Conservation (phyloP, 2,113 vertebrate genomes). For the Tychaedon coryphoeus region DNA sequence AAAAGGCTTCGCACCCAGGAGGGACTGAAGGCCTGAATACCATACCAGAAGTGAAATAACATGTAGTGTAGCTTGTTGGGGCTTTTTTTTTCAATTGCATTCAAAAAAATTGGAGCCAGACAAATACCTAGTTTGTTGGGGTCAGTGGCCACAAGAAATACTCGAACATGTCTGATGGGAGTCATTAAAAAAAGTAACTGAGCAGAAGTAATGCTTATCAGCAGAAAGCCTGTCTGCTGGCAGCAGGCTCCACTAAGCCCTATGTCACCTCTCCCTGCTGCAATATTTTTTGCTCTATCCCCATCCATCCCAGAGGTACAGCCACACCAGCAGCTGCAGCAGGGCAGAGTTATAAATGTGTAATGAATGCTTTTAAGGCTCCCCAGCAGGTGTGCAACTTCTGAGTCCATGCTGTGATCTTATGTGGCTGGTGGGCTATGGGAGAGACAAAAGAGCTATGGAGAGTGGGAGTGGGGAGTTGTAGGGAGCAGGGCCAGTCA, state of each 20-base stretch:
- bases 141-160: background rate
- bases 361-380: background rate
- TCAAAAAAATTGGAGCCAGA: background rate
- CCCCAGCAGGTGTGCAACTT: background rate
- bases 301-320: background rate
- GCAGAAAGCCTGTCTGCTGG: background rate
- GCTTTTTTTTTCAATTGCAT: background rate
- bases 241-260: background rate
- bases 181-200: background rate
- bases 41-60: background rate
- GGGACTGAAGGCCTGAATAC: background rate
- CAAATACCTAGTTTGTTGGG: background rate
- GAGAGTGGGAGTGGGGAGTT: background rate
- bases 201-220: background rate
- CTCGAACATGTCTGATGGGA: fast-evolving
- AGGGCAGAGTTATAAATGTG: background rate
- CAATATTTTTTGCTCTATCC: background rate
- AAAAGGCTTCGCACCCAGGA: background rate
- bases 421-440: background rate
- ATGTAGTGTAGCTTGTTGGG: background rate
- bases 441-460: fast-evolving
- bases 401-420: fast-evolving
- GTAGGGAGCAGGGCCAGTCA: background rate
- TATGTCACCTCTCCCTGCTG: fast-evolving
- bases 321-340: background rate